Evolutionary conservation across 2,888 invertebrate genomes (phyloP).

Genomic region (Hyppa rectilinea): DNA sequence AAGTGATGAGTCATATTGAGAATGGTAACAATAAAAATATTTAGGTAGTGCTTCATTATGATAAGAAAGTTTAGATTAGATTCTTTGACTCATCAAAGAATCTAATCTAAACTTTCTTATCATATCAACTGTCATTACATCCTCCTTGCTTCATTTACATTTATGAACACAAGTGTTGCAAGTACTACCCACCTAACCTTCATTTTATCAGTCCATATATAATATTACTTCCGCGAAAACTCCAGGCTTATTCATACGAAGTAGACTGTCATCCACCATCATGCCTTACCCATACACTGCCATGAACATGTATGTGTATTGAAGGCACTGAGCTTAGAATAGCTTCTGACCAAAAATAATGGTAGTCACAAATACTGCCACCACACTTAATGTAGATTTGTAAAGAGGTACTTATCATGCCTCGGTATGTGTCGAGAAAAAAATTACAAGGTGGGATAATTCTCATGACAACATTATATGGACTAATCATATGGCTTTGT

Average conservation of each 20-base stretch:
- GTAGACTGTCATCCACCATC: too few species aligned
- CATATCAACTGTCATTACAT: too few species aligned
- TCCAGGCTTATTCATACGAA: neutral
- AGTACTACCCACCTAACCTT: neutral
- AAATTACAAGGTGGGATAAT: neutral
- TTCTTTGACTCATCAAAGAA: neutral
- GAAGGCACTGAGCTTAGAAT: too few species aligned
- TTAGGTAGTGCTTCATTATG: conserved; percentile 14
- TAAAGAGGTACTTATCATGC: neutral
- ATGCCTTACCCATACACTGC: too few species aligned
- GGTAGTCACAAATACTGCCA: too few species aligned
- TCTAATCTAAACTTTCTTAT: neutral
- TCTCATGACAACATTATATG: neutral
- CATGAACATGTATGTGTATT: too few species aligned
- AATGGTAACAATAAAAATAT: conserved; percentile 57
- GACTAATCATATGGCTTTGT: neutral
- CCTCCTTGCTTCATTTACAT: neutral
- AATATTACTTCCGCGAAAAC: neutral
- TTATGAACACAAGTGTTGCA: fast-evolving
- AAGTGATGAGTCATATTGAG: conserved; percentile 40
- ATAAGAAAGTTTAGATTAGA: neutral
- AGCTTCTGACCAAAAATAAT: too few species aligned
- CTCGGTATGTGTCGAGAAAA: neutral
- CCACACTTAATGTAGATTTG: neutral
- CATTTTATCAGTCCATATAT: neutral